A percentile compares a stretch with the other conserved stretches of the same genome.
Evolutionary conservation across 2,888 invertebrate species (phyloP).

Genomic region (Eristalis tenax): DNA sequence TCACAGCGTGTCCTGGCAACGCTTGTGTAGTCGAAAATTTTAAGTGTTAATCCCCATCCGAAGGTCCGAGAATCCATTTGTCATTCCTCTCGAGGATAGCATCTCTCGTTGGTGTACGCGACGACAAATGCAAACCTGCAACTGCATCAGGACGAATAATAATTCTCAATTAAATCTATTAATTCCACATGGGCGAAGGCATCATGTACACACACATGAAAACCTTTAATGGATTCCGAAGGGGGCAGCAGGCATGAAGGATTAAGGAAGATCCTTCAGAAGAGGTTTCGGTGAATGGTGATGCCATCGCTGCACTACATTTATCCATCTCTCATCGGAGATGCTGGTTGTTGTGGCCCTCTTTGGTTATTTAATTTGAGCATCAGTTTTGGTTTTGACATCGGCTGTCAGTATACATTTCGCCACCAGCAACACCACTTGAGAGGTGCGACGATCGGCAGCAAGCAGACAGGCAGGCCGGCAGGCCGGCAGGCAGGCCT

Average conservation of each 20-base stretch:
- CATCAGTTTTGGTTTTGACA: slow-evolving; percentile 65
- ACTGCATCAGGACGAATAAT: slow-evolving; percentile 56
- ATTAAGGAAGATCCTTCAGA: slow-evolving; percentile 47
- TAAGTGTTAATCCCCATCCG: slow-evolving; percentile 68
- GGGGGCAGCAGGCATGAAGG: slow-evolving; percentile 13
- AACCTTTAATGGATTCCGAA: slow-evolving; percentile 52
- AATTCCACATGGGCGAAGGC: slow-evolving; percentile 36
- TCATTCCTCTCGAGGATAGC: slow-evolving; percentile 51
- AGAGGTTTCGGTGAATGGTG: slow-evolving; percentile 36
- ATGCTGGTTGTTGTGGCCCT: neutral
- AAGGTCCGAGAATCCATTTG: slow-evolving; percentile 65
- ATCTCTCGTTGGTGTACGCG: slow-evolving; percentile 20
- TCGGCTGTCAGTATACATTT: slow-evolving; percentile 62
- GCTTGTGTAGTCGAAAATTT: slow-evolving; percentile 57
- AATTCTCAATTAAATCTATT: slow-evolving; percentile 65
- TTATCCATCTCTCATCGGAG: slow-evolving; percentile 3
- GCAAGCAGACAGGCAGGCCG: slow-evolving; percentile 28
- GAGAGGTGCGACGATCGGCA: slow-evolving; percentile 63
- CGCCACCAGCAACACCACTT: slow-evolving; percentile 45
- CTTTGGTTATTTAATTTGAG: slow-evolving; percentile 48
- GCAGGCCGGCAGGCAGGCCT: slow-evolving; percentile 15
- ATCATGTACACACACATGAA: slow-evolving; percentile 2
- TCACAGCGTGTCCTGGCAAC: slow-evolving; percentile 72
- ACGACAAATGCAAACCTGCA: slow-evolving; percentile 37
- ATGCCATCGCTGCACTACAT: slow-evolving; percentile 45